A percentile compares a stretch with the other conserved stretches of the same genome.
Conservation (phyloP, 1,140 invertebrate species). For the Pomacea maculata region DNA sequence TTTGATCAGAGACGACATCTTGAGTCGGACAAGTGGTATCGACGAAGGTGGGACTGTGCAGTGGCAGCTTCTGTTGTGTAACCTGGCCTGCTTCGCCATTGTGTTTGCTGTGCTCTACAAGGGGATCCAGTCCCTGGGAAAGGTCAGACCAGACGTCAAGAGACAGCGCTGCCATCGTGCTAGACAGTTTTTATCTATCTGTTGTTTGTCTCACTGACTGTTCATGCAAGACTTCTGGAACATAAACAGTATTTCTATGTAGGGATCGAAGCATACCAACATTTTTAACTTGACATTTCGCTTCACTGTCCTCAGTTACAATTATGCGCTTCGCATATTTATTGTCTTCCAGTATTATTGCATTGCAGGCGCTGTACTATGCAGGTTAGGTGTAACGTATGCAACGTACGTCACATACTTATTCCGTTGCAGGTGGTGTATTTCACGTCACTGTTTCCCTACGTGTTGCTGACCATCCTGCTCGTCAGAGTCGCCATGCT, state of each 20-base stretch:
- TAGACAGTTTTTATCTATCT: neutral
- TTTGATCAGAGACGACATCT: slow-evolving; percentile 54
- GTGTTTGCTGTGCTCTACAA: slow-evolving; percentile 97
- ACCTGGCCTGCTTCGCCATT: slow-evolving; percentile 89
- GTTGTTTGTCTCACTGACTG: neutral
- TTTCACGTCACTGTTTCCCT: slow-evolving; percentile 97
- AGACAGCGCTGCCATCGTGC: neutral
- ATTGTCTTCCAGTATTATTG: neutral
- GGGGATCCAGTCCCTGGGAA: slow-evolving; percentile 94
- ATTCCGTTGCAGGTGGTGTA: slow-evolving; percentile 75
- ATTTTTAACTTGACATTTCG: no score
- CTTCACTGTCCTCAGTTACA: no score
- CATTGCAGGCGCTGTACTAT: no score
- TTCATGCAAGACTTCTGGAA: neutral
- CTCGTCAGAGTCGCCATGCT: slow-evolving; percentile 90
- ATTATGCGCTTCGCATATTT: no score
- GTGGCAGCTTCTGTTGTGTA: slow-evolving; percentile 86
- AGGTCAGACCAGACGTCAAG: slow-evolving; percentile 68
- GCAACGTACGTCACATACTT: no score
- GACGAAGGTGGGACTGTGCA: slow-evolving; percentile 86
- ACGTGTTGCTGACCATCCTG: slow-evolving; percentile 89
- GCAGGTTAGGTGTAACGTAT: no score
- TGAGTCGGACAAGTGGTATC: slow-evolving; percentile 87
- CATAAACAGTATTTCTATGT: neutral
- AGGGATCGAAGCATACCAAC: neutral